Evolutionary conservation across 2,113 vertebrate species (phyloP).

Genomic region (Ivindomyrus marchei): DNA sequence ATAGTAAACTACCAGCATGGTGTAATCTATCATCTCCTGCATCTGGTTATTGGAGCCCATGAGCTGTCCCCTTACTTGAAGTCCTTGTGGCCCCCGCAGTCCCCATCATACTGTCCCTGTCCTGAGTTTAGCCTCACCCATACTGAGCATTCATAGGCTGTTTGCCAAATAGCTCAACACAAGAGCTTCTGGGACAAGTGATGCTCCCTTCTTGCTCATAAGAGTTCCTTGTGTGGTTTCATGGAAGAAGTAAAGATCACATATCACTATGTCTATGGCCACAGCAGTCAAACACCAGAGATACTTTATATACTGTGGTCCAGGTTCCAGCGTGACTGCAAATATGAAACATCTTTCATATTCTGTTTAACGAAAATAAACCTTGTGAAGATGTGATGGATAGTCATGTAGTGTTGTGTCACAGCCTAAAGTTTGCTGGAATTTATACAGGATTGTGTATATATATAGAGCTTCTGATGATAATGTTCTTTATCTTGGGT

Average conservation of each 20-base stretch:
- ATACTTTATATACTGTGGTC: neutral
- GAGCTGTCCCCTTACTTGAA: neutral
- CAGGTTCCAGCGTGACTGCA: neutral
- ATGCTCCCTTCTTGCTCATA: neutral
- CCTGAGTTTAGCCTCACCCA: neutral
- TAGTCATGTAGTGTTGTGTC: neutral
- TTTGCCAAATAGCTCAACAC: neutral
- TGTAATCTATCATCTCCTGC: neutral
- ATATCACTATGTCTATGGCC: neutral
- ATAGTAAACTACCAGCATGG: slow-evolving; percentile 36
- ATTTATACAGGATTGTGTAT: neutral
- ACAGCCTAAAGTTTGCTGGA: neutral
- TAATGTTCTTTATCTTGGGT: neutral
- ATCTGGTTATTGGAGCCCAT: neutral
- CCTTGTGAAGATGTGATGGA: neutral
- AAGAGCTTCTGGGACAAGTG: neutral
- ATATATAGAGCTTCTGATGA: neutral
- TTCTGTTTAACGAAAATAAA: neutral
- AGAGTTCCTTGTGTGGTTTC: neutral
- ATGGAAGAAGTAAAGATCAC: neutral
- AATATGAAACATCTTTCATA: neutral
- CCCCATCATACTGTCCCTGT: neutral
- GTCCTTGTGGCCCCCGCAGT: neutral
- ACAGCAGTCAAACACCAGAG: neutral
- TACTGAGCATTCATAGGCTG: neutral